A percentile compares a stretch with the other conserved stretches of the same genome.
These are phyloP conservation scores for Bombyx mandarina DNA, from an alignment of 1,140 invertebrate genomes.

Conservation along the genomic window DNA sequence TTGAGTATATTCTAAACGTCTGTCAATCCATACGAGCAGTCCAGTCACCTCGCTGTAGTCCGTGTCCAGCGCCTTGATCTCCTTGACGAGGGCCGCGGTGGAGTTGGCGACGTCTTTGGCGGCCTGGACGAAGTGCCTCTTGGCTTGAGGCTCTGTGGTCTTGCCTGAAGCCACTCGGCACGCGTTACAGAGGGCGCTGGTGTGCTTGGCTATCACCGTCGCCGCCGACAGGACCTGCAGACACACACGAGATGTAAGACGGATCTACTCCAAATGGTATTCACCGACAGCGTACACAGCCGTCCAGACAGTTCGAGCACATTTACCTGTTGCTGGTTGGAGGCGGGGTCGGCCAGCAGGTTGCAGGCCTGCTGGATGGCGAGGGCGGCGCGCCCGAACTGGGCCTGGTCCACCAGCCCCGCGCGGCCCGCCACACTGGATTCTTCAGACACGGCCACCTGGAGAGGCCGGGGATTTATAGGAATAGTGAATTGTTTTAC, in stretches of 20 bases:
- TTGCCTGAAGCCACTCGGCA: slow-evolving; percentile 93
- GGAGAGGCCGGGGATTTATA: background rate
- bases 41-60: slow-evolving; percentile 79
- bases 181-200: slow-evolving; percentile 94
- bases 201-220: slow-evolving; percentile 96
- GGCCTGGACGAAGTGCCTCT: slow-evolving; percentile 96
- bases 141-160: slow-evolving; percentile 93
- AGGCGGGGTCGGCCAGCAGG: slow-evolving; percentile 81
- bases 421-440: slow-evolving; percentile 91
- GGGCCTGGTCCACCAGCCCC: slow-evolving; percentile 92
- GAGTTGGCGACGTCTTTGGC: slow-evolving; percentile 98
- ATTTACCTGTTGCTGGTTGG: slow-evolving; percentile 82
- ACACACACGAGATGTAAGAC: background rate
- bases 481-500: too few relatives aligned
- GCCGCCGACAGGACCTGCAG: slow-evolving; percentile 87
- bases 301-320: too few relatives aligned
- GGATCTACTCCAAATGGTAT: background rate
- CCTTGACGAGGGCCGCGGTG: slow-evolving; percentile 93
- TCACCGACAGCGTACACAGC: too few relatives aligned
- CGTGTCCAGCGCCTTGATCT: slow-evolving; percentile 93
- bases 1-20: too few relatives aligned
- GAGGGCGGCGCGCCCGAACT: slow-evolving; percentile 89
- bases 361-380: slow-evolving; percentile 92
- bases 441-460: slow-evolving; percentile 91
- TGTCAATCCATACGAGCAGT: too few relatives aligned